Evolutionary conservation across 37 sponge, comb jelly and placozoan genomes (phyloP).

Genomic region (Eunapius fragilis): DNA sequence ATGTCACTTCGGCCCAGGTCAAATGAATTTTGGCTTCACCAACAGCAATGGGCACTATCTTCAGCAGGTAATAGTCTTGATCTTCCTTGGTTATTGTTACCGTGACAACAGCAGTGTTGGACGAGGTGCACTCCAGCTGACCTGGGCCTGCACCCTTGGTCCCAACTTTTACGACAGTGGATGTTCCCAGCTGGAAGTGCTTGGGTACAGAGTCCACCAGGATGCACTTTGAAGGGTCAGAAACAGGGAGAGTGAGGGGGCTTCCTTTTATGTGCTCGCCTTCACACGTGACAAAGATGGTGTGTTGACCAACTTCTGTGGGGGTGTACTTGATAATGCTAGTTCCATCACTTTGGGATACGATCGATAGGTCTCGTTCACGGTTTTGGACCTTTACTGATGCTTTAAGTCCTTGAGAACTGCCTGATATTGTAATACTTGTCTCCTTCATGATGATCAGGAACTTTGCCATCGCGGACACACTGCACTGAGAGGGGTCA

Average conservation of each 20-base stretch:
- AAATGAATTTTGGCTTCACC: constrained; percentile 24
- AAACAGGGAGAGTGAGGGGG: constrained; percentile 51
- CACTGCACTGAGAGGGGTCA: constrained; percentile 36
- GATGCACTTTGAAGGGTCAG: constrained; percentile 37
- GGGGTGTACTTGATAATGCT: constrained; percentile 29
- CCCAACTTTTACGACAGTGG: constrained; percentile 36
- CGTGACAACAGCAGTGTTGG: neutral
- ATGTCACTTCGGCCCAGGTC: constrained; percentile 36
- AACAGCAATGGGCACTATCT: constrained; percentile 15
- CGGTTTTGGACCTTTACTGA: constrained; percentile 42
- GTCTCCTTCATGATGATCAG: constrained; percentile 43
- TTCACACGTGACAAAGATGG: neutral
- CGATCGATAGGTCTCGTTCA: constrained; percentile 20
- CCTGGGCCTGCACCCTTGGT: constrained; percentile 66
- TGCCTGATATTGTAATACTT: constrained; percentile 50
- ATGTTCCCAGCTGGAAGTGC: constrained; percentile 43
- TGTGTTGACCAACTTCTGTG: neutral
- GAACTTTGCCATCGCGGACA: constrained; percentile 41
- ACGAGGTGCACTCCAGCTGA: constrained; percentile 1
- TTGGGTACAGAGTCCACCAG: constrained; percentile 21
- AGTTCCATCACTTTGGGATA: constrained; percentile 22
- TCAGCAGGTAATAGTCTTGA: constrained; percentile 26
- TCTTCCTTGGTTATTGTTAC: constrained; percentile 4
- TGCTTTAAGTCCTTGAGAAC: constrained; percentile 33
- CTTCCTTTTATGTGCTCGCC: constrained; percentile 18